Conservation (phyloP, 2,113 vertebrate species). For the Mesocricetus auratus region DNA sequence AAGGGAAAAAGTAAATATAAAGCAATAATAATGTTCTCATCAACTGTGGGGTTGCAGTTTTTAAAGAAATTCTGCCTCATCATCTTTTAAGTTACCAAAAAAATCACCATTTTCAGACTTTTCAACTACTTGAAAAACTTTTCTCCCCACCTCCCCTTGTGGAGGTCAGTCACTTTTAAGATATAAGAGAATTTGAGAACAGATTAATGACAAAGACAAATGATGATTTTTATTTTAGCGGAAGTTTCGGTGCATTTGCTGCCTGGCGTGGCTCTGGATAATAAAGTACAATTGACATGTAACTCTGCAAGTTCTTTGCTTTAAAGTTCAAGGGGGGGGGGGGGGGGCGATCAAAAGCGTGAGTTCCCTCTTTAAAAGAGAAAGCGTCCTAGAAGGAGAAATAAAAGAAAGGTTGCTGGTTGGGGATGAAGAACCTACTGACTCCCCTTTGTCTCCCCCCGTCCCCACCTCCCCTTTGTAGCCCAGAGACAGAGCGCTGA, state of each 20-base stretch:
- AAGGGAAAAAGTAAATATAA: not conserved
- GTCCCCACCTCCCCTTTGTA: constrained; percentile 86
- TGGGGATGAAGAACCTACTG: constrained; percentile 73
- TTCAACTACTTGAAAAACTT: constrained; percentile 84
- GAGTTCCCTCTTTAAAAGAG: constrained; percentile 85
- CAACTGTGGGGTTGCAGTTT: constrained; percentile 67
- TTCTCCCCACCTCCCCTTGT: constrained; percentile 73
- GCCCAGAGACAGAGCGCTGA: constrained; percentile 91
- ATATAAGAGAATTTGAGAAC: constrained; percentile 89
- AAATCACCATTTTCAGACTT: constrained; percentile 84
- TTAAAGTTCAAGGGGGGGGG: constrained; percentile 87
- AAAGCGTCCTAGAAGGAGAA: constrained; percentile 88
- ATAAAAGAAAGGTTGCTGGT: constrained; percentile 76
- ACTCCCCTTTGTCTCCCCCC: constrained; percentile 87
- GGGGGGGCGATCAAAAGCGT: constrained; percentile 89
- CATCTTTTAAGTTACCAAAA: constrained; percentile 61
- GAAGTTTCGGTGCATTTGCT: constrained; percentile 86
- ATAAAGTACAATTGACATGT: constrained; percentile 89
- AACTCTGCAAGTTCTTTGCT: constrained; percentile 87
- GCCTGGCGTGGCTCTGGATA: constrained; percentile 82
- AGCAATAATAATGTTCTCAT: not conserved
- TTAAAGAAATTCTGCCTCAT: constrained; percentile 51
- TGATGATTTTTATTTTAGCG: constrained; percentile 90
- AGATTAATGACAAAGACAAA: constrained; percentile 90
- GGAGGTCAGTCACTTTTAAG: constrained; percentile 88